Conservation (phyloP, 2,797 vertebrate genomes). For the Columba guinea region DNA sequence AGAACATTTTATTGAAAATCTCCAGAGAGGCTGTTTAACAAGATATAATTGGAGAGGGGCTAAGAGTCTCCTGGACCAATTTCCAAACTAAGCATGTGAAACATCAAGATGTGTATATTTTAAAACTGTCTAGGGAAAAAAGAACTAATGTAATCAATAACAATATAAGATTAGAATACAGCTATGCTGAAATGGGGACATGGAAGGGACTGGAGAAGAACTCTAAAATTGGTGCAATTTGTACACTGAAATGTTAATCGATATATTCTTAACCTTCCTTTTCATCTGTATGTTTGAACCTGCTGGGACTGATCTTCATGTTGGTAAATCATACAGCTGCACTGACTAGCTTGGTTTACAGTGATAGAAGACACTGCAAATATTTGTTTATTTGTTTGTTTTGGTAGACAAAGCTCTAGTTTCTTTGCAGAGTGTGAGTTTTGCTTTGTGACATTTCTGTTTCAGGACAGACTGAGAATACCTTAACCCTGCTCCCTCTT, state of each 20-base stretch:
- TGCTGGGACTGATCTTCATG: not conserved
- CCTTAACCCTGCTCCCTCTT: rapidly evolving
- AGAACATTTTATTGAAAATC: conserved; percentile 64
- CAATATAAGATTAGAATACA: not conserved
- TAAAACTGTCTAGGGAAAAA: not conserved
- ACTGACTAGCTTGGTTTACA: not conserved
- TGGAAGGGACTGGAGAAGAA: not conserved
- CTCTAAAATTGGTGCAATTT: not conserved
- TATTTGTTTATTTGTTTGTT: not conserved
- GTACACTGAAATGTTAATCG: not conserved
- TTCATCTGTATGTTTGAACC: not conserved
- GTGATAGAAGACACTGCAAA: rapidly evolving
- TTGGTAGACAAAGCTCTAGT: not conserved
- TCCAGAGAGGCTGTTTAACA: conserved; percentile 39
- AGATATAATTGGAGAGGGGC: conserved; percentile 52
- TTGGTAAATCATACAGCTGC: not conserved
- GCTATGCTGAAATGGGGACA: not conserved
- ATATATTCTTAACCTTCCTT: not conserved
- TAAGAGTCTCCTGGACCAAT: conserved; percentile 32
- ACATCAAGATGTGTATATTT: conserved; percentile 16
- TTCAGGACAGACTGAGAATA: not conserved
- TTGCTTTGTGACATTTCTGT: not conserved
- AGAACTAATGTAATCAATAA: conserved; percentile 39
- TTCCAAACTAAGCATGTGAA: conserved; percentile 55
- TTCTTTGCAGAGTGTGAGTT: not conserved